Percentiles rank a stretch among this genome's conserved stretches.
These are phyloP conservation scores for Acanthaster planci DNA, from an alignment of 35 echinoderm and acorn worm species.

Conservation along the genomic window DNA sequence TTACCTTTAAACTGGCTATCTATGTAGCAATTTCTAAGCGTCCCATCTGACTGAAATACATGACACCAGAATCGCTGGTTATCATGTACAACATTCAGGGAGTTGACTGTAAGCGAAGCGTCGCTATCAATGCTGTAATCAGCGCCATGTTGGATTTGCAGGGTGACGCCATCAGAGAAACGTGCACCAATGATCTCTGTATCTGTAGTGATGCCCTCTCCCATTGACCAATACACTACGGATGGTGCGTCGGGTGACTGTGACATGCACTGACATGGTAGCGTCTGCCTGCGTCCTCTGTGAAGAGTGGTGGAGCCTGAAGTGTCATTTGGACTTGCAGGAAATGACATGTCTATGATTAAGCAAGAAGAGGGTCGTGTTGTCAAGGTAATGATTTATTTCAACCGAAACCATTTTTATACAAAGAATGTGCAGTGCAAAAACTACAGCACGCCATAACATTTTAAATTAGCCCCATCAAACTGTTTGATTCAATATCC, in stretches of 20 bases:
- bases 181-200: background rate
- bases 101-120: slow-evolving; percentile 6
- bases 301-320: background rate
- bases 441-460: too few species aligned
- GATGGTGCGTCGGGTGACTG: background rate
- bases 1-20: background rate
- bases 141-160: background rate
- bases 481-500: too few species aligned
- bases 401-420: too few species aligned
- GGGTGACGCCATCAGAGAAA: background rate
- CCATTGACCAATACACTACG: slow-evolving; percentile 8
- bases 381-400: background rate
- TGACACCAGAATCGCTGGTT: background rate
- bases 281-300: background rate
- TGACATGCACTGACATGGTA: background rate
- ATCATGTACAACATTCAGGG: background rate
- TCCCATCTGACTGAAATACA: background rate
- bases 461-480: too few species aligned
- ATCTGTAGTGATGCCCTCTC: background rate
- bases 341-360: background rate
- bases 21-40: background rate
- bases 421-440: too few species aligned
- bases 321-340: background rate
- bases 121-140: background rate
- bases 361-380: too few species aligned